Percentiles rank a stretch among this genome's conserved stretches.
Conservation (phyloP, 2,888 invertebrate genomes). For the Bimastos eiseni region DNA sequence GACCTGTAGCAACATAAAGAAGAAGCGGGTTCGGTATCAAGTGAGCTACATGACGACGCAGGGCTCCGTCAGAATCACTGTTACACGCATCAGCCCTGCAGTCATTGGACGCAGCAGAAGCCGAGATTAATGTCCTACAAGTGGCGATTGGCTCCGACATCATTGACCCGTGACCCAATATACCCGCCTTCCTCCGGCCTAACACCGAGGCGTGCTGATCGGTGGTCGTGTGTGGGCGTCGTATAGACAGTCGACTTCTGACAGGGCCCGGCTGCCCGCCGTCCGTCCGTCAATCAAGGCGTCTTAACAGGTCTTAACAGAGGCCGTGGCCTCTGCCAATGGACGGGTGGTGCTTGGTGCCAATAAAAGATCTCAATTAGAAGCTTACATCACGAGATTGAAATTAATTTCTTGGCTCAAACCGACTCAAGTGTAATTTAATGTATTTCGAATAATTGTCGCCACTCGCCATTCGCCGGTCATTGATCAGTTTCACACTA, state of each 20-base stretch:
- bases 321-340: neutral
- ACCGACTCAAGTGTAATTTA: neutral
- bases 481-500: neutral
- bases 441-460: neutral
- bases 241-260: neutral
- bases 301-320: neutral
- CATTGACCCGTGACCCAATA: neutral
- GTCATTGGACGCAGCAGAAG: neutral
- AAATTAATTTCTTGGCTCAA: slow-evolving; percentile 3
- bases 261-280: neutral
- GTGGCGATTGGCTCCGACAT: neutral
- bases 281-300: neutral
- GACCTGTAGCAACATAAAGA: slow-evolving; percentile 13
- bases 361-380: slow-evolving; percentile 8
- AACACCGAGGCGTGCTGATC: neutral
- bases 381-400: neutral
- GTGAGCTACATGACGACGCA: neutral
- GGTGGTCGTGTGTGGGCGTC: neutral
- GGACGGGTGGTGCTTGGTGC: neutral
- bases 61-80: neutral
- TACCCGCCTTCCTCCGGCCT: neutral
- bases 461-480: neutral
- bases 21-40: neutral
- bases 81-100: neutral
- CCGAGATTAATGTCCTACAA: neutral